Evolutionary conservation across 2,113 vertebrate genomes (phyloP).

Genomic region (Thomomys bottae): DNA sequence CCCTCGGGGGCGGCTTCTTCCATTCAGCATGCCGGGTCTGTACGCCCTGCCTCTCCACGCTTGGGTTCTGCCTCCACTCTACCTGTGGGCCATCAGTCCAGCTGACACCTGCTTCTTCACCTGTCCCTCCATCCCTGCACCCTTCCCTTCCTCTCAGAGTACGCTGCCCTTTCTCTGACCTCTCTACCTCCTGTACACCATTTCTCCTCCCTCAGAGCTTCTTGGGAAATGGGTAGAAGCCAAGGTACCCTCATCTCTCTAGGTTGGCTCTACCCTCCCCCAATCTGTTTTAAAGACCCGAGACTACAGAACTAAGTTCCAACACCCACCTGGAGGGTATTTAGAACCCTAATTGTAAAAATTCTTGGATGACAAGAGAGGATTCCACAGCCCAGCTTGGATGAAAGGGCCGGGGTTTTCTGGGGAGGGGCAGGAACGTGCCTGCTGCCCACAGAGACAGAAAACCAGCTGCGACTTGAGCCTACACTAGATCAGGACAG

Average conservation of each 20-base stretch:
- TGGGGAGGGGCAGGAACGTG: not conserved
- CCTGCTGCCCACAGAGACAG: not conserved
- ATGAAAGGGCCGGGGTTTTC: not conserved
- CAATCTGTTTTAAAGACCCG: not conserved
- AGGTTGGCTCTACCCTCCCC: not conserved
- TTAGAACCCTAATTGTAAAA: not conserved
- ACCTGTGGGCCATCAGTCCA: not conserved
- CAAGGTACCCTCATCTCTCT: not conserved
- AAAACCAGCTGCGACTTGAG: not conserved
- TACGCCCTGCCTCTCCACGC: not conserved
- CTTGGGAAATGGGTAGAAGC: not conserved
- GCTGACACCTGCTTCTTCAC: not conserved
- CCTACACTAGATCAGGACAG: not conserved
- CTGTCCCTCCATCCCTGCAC: not conserved
- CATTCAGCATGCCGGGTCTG: fast-evolving
- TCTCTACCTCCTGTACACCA: not conserved
- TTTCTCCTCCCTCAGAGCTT: not conserved
- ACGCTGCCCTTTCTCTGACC: not conserved
- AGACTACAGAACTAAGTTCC: not conserved
- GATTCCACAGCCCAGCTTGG: not conserved
- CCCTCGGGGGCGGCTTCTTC: not conserved
- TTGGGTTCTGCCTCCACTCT: not conserved
- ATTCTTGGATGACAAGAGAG: not conserved
- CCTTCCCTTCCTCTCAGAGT: not conserved
- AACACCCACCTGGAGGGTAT: not conserved